Percentiles rank a stretch among this genome's conserved stretches.
Conservation (phyloP, 1,140 invertebrate genomes). For the Magallana ariakensis region DNA sequence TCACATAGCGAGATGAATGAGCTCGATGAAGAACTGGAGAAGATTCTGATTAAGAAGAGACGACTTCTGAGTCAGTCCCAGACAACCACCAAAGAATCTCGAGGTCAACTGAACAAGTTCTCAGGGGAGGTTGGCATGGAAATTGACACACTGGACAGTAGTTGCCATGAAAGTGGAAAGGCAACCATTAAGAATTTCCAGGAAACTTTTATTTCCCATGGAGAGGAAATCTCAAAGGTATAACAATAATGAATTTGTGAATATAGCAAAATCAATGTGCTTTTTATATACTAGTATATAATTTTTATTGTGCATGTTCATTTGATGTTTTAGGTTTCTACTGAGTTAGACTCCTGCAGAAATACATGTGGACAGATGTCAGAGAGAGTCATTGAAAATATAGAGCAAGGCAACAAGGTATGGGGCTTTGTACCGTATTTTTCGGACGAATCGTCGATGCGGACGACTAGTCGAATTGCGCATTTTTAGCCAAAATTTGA, state of each 20-base stretch:
- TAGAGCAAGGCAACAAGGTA: conserved; percentile 21
- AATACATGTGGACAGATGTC: conserved; percentile 4
- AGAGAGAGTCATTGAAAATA: conserved; percentile 22
- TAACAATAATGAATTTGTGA: neutral
- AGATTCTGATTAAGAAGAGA: conserved; percentile 23
- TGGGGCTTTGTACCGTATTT: too few species aligned
- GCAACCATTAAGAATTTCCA: neutral
- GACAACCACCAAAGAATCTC: neutral
- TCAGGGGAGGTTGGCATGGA: neutral
- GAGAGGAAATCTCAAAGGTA: conserved; percentile 25
- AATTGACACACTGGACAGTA: conserved; percentile 4
- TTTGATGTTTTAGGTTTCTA: conserved; percentile 17
- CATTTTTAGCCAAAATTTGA: too few species aligned
- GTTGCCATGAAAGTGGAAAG: neutral
- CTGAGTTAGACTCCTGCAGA: neutral
- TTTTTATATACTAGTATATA: too few species aligned
- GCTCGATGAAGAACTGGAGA: conserved; percentile 15
- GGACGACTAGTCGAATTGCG: too few species aligned
- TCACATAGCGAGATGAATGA: conserved; percentile 25
- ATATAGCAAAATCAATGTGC: neutral
- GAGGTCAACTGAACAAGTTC: neutral
- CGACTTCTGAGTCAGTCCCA: neutral
- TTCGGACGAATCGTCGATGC: too few species aligned
- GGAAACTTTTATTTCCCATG: neutral
- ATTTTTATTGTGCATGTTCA: neutral